Base-by-base conservation (phyloP, 2,113 vertebrate genomes). In the Rhizomys pruinosus region DNA sequence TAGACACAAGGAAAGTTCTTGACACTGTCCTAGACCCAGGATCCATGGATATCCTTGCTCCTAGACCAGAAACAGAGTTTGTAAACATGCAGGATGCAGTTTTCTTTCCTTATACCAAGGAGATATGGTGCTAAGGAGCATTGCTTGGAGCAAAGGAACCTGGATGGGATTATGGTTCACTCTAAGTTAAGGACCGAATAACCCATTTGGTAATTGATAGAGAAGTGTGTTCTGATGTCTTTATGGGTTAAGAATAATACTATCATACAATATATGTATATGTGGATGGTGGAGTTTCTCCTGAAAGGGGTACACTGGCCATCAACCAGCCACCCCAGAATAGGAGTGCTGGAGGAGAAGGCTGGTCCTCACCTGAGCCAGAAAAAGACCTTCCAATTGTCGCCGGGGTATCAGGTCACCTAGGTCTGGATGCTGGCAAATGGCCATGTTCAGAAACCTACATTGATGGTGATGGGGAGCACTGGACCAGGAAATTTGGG, bases 161-260 rank as follows among this genome's bases (percentile, higher is more conserved):
- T 42, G 57, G 87, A n/a, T 27, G 22, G 37, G 79, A 61, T 89
- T 61, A 34, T 27, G 74, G 39, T 27, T 61, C 63, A 86, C 42
- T 69, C 57, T 37, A 6, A 68, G 7, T 27, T 61, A 57, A 95
- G 78, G 44, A 68, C 7, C 57, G 68, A 92, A 57, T 29, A 69
- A 71, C n/a, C n/a, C 6, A 19, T 59, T 85, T 82, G 93, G 86
- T 73, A 37, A 82, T 42, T 7, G 19, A 42, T 37, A 78, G 37
- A 64, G 79, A 90, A 86, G 34, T 87, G 42, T 69, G 59, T 87
- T 47, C 91, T 89, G 80, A 84, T 6, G 25, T 92, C 76, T 78
- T 85, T 85, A 4, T 57, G 76, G 80, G 69, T 25, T 93, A 84
- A 86, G 64, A 93, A 79, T 55, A 64, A 69, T 42, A 22, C 61